Evolutionary conservation across 1,140 invertebrate species (phyloP), one percentile per base, ranked within the genome.

Genomic region (Temnothorax nylanderi): DNA sequence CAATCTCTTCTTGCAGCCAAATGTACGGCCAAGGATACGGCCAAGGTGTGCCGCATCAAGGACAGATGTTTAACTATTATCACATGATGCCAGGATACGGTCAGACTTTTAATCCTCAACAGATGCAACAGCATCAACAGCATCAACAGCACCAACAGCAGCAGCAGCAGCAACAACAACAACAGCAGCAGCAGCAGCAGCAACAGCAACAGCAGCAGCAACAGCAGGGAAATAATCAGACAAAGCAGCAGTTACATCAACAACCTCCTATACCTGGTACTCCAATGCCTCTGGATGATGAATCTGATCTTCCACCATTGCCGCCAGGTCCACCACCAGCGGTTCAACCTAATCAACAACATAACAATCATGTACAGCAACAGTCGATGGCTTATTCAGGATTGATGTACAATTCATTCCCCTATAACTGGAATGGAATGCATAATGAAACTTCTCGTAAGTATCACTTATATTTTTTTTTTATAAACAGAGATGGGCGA

Each of bases 291-390:
- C 90, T 95, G 37, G 94, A 95, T 62, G 94, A 95, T 78, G 94
- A 95, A 80, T 93, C 94, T 44, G 95, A 95, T 82, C 93, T 95
- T 85, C 94, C 94, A 64, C 95, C 95, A 82, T 91, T 95, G 78
- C 95, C 95, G 41, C 95, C 95, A 75, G 95, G 94, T 80, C 94
- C 95, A 85, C 95, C 95, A 80, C 95, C 95, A 92, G 95, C 93
- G 87, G 94, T 95, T 94, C 95, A 92, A 93, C 93, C 94, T 93
- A 91, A 91, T 67, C 90, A 87, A 32, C 95, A 96, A 87, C 94
- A 95, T 56, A 94, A 94, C 87, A 92, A 93, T 85, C 96, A 96
- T 51, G 8, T 84, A 44, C 92, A 88, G 81, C 91, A 64, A 80
- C 87, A 64, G 2, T 89, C 92, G n/a, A 92, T 93, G 58, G 93